Conservation (phyloP, 2,113 vertebrate genomes). For the Procapra przewalskii region DNA sequence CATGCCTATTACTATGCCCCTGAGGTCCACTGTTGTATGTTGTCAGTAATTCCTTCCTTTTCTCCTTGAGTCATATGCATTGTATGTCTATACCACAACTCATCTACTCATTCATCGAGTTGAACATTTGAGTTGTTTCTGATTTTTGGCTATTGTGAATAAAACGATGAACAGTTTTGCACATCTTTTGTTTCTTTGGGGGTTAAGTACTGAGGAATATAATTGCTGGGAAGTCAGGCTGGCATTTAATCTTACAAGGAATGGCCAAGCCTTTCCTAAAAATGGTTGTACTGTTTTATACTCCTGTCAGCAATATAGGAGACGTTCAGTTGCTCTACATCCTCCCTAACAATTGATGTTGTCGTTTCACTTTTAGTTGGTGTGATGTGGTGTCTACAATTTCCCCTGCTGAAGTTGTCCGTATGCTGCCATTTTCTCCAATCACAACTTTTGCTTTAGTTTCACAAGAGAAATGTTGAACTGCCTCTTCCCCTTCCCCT, state of each 20-base stretch:
- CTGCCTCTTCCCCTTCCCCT: background rate
- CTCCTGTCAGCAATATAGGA: background rate
- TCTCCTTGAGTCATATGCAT: background rate
- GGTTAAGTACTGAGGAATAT: background rate
- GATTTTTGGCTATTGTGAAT: background rate
- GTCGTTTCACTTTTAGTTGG: background rate
- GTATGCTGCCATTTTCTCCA: background rate
- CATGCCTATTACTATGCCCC: background rate
- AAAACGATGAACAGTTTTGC: background rate
- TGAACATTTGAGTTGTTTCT: background rate
- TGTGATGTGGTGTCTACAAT: background rate
- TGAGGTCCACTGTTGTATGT: background rate
- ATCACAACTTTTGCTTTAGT: background rate
- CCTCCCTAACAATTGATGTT: background rate
- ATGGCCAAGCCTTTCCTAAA: background rate
- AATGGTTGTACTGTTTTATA: background rate
- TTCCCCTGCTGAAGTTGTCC: background rate
- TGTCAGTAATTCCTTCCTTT: background rate
- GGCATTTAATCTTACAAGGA: background rate
- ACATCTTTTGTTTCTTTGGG: background rate
- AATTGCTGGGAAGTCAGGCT: background rate
- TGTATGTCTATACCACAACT: background rate
- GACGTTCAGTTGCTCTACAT: background rate
- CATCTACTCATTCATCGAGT: background rate
- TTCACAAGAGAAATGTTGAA: background rate